phyloP scores from a whole-genome alignment of 2,113 vertebrate species.

The Cranoglanis bouderius region DNA sequence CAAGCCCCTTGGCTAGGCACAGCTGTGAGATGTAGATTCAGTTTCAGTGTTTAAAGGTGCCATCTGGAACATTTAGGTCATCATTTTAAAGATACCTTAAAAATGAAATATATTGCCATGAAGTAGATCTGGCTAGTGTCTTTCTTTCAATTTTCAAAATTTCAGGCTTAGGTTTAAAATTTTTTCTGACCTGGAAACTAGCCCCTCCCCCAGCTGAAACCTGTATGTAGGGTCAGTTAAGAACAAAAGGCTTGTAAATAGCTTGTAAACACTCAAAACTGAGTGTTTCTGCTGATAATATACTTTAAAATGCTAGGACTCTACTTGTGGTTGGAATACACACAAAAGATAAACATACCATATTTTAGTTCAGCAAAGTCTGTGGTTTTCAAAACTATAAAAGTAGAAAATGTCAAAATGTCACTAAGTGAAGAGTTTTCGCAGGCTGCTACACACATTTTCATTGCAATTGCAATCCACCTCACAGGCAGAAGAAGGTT shows the following conservation, averaged over 20 bases:
- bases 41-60: neutral
- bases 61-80: neutral
- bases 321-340: neutral
- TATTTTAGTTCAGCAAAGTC: neutral
- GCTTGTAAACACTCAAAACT: too few relatives aligned
- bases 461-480: neutral
- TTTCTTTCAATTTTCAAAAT: neutral
- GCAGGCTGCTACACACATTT: neutral
- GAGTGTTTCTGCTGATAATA: neutral
- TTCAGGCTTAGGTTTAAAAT: neutral
- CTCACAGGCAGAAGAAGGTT: neutral
- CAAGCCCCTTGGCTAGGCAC: neutral
- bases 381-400: neutral
- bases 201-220: neutral
- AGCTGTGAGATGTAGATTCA: neutral
- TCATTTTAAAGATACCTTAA: neutral
- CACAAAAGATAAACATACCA: neutral
- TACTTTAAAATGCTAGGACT: neutral
- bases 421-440: neutral
- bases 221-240: neutral
- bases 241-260: neutral
- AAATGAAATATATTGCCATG: neutral
- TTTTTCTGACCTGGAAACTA: neutral
- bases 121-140: neutral
- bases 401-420: neutral